phyloP scores from a whole-genome alignment of 2,113 vertebrate genomes.

The Corythornis madagascariensis region DNA sequence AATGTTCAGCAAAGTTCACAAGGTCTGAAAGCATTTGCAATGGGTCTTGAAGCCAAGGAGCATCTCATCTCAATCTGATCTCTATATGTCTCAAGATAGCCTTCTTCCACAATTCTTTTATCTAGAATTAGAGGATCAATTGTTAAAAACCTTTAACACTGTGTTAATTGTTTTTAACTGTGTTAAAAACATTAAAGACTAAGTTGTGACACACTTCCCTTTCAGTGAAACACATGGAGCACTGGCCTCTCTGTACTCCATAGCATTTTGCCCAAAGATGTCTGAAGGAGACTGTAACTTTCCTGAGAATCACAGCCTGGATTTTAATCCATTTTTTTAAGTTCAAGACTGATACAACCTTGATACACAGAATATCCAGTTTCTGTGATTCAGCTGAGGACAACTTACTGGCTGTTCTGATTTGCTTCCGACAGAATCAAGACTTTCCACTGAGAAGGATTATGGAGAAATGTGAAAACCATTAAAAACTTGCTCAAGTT shows the following conservation, averaged over 20 bases:
- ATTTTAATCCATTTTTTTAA: background rate
- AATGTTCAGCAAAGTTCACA: background rate
- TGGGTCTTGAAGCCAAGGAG: background rate
- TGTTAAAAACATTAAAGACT: background rate
- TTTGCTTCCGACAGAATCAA: background rate
- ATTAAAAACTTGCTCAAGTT: background rate
- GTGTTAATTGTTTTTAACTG: no score
- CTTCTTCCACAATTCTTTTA: background rate
- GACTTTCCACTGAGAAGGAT: background rate
- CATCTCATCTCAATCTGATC: background rate
- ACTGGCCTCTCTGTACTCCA: background rate
- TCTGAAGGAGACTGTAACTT: background rate
- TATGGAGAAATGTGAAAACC: background rate
- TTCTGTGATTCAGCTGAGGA: background rate
- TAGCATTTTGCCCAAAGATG: background rate
- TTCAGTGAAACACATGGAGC: background rate
- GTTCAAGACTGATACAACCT: background rate
- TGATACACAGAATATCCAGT: background rate
- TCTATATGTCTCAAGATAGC: accelerated
- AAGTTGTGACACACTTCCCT: background rate
- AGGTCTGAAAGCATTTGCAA: background rate
- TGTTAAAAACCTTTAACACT: background rate
- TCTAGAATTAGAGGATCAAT: background rate
- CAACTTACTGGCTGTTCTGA: background rate
- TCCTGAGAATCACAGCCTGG: background rate